These are phyloP conservation scores for Nannospalax galili DNA, from an alignment of 2,113 vertebrate genomes.

Conservation along the genomic window DNA sequence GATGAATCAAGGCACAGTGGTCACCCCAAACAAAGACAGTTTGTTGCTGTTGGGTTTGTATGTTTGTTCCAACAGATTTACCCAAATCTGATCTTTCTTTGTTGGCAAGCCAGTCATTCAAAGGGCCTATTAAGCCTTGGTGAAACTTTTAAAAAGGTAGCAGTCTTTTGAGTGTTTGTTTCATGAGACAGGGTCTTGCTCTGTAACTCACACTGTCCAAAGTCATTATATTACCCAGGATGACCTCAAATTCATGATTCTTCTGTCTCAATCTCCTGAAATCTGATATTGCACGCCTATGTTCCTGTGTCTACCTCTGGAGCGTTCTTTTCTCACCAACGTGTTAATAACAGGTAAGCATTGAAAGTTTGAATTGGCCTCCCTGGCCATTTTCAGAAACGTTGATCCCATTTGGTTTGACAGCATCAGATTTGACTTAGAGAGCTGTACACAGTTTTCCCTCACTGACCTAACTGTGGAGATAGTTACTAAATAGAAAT, in stretches of 20 bases:
- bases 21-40: neutral
- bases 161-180: neutral
- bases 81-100: neutral
- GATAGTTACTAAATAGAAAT: constrained; percentile 32
- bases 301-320: neutral
- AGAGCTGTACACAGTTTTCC: neutral
- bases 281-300: neutral
- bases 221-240: neutral
- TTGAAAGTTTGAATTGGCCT: neutral
- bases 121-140: neutral
- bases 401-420: constrained; percentile 2
- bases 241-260: neutral
- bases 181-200: neutral
- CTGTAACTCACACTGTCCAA: neutral
- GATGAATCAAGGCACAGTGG: neutral
- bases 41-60: neutral
- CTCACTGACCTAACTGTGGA: constrained; percentile 46
- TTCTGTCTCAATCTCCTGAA: neutral
- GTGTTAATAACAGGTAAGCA: neutral
- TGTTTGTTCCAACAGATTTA: neutral
- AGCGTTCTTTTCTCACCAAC: neutral
- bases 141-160: neutral
- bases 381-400: neutral
- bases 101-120: neutral
- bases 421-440: neutral